These are phyloP conservation scores for Hyla sarda DNA, from an alignment of 2,113 vertebrate species.

Conservation along the genomic window DNA sequence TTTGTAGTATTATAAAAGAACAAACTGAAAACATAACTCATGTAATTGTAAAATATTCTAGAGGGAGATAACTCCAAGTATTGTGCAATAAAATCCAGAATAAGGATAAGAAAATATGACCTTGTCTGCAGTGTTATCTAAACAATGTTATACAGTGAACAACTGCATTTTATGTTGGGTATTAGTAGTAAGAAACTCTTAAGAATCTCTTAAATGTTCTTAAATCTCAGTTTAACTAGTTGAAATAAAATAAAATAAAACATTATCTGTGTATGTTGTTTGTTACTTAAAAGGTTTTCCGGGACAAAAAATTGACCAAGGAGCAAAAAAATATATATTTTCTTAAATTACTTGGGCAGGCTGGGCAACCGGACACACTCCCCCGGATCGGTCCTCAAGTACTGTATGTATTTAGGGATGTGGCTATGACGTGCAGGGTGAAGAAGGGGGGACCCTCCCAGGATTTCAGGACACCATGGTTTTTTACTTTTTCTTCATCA, in stretches of 20 bases:
- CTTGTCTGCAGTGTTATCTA: constrained; percentile 49
- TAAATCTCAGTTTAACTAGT: constrained; percentile 70
- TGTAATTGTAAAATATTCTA: constrained; percentile 57
- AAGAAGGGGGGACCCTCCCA: too few relatives aligned
- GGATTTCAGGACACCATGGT: too few relatives aligned
- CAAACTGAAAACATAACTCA: constrained; percentile 62
- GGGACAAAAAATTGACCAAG: too few relatives aligned
- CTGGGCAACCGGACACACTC: too few relatives aligned
- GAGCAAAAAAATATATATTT: too few relatives aligned
- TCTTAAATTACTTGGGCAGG: too few relatives aligned
- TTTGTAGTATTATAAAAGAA: constrained; percentile 62
- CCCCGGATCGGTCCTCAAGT: too few relatives aligned
- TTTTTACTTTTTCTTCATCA: too few relatives aligned
- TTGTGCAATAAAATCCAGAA: constrained; percentile 63
- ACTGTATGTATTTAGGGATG: too few relatives aligned
- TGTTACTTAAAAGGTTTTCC: neutral
- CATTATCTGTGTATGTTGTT: neutral
- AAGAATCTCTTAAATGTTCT: constrained; percentile 69
- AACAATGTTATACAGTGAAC: constrained; percentile 47
- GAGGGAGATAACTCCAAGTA: constrained; percentile 44
- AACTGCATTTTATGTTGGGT: constrained; percentile 61
- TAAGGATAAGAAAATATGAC: constrained; percentile 6
- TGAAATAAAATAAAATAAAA: constrained; percentile 74
- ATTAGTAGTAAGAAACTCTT: constrained; percentile 63
- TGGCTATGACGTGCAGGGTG: too few relatives aligned